Percentiles rank a stretch among this genome's conserved stretches.
phyloP scores from a whole-genome alignment of 2,113 vertebrate species.

The Willisornis vidua region DNA sequence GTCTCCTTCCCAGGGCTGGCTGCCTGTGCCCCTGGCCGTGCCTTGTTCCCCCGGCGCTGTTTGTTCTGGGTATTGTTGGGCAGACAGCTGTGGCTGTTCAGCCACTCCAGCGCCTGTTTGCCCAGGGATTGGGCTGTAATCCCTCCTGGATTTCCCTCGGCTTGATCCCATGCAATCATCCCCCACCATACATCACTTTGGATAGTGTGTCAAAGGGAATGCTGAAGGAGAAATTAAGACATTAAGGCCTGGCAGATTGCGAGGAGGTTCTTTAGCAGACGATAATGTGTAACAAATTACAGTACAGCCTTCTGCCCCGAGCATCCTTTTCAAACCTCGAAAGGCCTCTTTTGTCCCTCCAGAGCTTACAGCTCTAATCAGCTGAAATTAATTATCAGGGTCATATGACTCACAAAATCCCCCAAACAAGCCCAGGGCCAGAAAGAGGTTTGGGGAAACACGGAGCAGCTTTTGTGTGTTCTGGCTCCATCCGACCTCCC shows the following conservation, averaged over 20 bases:
- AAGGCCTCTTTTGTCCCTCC: not conserved
- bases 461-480: rapidly evolving
- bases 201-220: not conserved
- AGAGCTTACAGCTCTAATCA: not conserved
- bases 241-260: slow-evolving; percentile 6
- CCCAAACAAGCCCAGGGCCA: not conserved
- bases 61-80: slow-evolving; percentile 77
- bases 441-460: not conserved
- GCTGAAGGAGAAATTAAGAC: slow-evolving; percentile 37
- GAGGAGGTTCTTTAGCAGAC: not conserved
- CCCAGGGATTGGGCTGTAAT: slow-evolving; percentile 77
- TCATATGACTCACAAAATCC: not conserved
- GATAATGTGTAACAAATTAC: slow-evolving; percentile 41
- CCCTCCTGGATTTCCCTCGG: slow-evolving; percentile 68
- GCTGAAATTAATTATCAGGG: not conserved
- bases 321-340: not conserved
- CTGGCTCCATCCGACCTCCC: not conserved
- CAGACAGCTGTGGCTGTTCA: slow-evolving; percentile 81
- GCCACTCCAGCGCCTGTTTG: slow-evolving; percentile 78
- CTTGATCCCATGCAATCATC: slow-evolving; percentile 15
- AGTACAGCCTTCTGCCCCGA: not conserved
- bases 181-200: not conserved
- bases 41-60: slow-evolving; percentile 71
- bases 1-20: not conserved
- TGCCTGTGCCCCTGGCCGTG: not conserved